phyloP scores from a whole-genome alignment of 2,797 vertebrate species.

The Rhabdomys pumilio region DNA sequence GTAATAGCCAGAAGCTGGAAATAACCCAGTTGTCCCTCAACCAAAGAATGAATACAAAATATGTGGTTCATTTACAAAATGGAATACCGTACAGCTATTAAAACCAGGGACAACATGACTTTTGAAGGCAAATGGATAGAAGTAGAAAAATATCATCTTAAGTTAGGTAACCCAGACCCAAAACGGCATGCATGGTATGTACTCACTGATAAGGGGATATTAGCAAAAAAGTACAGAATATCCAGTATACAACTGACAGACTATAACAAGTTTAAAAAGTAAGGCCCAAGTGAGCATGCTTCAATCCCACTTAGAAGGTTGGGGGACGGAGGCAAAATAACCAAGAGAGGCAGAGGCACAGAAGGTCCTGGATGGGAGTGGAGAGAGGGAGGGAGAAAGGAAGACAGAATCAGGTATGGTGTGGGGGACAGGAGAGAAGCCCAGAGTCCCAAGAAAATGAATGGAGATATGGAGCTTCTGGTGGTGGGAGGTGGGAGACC shows the following conservation, averaged over 20 bases:
- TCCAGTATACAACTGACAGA: background rate
- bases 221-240: background rate
- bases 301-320: background rate
- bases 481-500: too few relatives aligned
- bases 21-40: background rate
- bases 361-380: background rate
- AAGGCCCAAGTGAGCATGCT: background rate
- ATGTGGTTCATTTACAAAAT: background rate
- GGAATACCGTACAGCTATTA: background rate
- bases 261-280: background rate
- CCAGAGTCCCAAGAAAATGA: background rate
- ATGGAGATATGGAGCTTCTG: background rate
- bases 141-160: background rate
- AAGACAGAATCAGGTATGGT: background rate
- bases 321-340: background rate
- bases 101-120: background rate
- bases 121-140: background rate
- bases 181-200: too few relatives aligned
- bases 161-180: background rate
- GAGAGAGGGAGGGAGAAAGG: too few relatives aligned
- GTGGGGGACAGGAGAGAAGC: background rate
- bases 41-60: background rate
- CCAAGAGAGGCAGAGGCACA: background rate
- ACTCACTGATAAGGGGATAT: background rate
- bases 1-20: background rate